These are phyloP conservation scores for Mastomys coucha DNA, from an alignment of 2,113 vertebrate species.

Conservation along the genomic window DNA sequence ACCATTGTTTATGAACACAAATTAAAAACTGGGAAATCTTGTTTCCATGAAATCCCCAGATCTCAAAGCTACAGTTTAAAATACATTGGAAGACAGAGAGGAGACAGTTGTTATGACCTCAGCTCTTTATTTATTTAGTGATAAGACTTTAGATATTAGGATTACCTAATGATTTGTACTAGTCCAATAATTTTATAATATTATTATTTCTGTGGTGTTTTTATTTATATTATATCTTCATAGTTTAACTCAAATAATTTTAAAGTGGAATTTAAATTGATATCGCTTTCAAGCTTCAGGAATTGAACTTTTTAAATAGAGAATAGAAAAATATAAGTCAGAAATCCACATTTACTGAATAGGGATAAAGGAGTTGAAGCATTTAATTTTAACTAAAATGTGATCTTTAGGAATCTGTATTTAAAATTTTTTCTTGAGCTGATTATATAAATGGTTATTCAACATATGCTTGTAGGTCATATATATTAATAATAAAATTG, in stretches of 20 bases:
- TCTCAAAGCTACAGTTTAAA: background rate
- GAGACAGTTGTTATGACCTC: background rate
- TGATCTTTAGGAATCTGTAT: background rate
- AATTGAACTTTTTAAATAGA: background rate
- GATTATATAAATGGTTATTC: background rate
- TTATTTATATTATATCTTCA: slow-evolving; percentile 6
- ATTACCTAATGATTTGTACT: background rate
- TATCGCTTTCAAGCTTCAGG: background rate
- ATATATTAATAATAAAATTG: background rate
- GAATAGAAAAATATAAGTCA: background rate
- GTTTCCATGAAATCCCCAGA: background rate
- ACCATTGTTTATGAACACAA: background rate
- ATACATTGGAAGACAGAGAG: background rate
- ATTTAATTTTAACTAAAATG: slow-evolving; percentile 19
- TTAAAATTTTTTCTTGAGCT: background rate
- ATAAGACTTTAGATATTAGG: background rate
- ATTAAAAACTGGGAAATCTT: background rate
- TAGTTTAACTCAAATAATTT: slow-evolving; percentile 33
- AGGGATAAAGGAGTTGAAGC: background rate
- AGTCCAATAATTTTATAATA: slow-evolving; percentile 7
- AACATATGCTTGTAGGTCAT: background rate
- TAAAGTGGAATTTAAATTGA: slow-evolving; percentile 32
- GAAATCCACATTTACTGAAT: background rate
- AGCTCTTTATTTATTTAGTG: background rate
- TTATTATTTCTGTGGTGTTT: background rate